Evolutionary conservation across 2,797 vertebrate species (phyloP), one percentile per base, ranked within the genome.

Genomic region (Clarias laeviceps): DNA sequence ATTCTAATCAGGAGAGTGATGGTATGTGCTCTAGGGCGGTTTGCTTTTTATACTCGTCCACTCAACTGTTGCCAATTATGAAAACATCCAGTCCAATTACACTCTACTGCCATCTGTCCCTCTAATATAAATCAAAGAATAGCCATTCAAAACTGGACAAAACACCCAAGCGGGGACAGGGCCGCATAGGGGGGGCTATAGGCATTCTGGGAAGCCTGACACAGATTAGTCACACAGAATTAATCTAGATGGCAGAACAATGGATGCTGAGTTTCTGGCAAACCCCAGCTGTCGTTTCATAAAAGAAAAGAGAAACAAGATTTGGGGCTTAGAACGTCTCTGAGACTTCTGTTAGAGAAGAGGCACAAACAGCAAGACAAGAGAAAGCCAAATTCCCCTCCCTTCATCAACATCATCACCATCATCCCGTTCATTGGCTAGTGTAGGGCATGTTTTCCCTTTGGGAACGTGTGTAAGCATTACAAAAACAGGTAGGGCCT

Each of bases 201-300:
- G 93, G 93, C 96, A 96, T 97, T 97, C 96, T 97, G 97, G 96
- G 97, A 97, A 98, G 96, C 96, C 96, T 96, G 96, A 95, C 96
- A 95, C 94, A 96, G 96, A 99, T 98, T 98, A 98, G 97, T 98
- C 97, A 97, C 97, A 97, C 95, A 95, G 96, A 97, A 97, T 97
- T 97, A 98, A 98, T 97, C 95, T 90, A 96, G 94, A 95, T 94
- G 91, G 80, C 90, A 94, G 94, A 96, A 99, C 97, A 99, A 99
- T 97, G 94, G 96, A 92, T 87, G 89, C 95, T 91, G 94, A 94
- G 95, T 96, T 97, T 96, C 96, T 96, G 95, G 96, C 96, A 96
- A 96, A 97, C 96, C 97, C 97, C 97, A 99, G 97, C 97, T 99
- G 97, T 97, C 97, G 96, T 94, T 93, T 93, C 93, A 92, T 96